Conservation (phyloP, 2,888 invertebrate genomes). For the Rutpela maculata region DNA sequence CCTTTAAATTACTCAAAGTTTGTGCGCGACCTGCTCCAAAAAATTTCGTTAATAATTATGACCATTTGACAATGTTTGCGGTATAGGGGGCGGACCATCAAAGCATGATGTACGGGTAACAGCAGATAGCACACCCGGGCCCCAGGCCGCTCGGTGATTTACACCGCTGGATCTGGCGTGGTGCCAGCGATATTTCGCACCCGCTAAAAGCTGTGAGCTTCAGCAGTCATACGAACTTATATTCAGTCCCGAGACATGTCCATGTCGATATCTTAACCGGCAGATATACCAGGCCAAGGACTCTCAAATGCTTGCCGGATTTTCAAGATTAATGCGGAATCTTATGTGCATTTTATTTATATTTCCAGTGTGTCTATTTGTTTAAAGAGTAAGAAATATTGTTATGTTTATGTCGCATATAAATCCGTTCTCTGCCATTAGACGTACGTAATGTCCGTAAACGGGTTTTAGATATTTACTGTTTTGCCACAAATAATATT, state of each 20-base stretch:
- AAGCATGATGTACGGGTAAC: neutral
- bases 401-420: slow-evolving; percentile 53
- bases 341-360: slow-evolving; percentile 50
- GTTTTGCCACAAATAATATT: neutral
- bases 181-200: slow-evolving; percentile 58
- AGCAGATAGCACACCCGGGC: slow-evolving; percentile 42
- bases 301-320: slow-evolving; percentile 4
- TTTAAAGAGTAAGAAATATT: slow-evolving; percentile 45
- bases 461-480: neutral
- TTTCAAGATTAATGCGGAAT: slow-evolving; percentile 15
- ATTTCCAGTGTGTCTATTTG: slow-evolving; percentile 35
- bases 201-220: slow-evolving; percentile 45
- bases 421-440: slow-evolving; percentile 30
- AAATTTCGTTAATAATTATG: neutral
- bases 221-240: slow-evolving; percentile 28
- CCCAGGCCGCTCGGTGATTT: slow-evolving; percentile 60
- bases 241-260: slow-evolving; percentile 3
- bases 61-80: neutral
- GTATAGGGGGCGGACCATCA: neutral
- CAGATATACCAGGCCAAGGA: slow-evolving; percentile 1
- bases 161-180: slow-evolving; percentile 62
- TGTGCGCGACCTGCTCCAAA: too few relatives aligned
- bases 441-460: too few relatives aligned
- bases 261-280: slow-evolving; percentile 8
- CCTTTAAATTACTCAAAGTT: too few relatives aligned